Base-by-base conservation (phyloP, 2,888 invertebrate genomes). In the Perizoma affinitatum region DNA sequence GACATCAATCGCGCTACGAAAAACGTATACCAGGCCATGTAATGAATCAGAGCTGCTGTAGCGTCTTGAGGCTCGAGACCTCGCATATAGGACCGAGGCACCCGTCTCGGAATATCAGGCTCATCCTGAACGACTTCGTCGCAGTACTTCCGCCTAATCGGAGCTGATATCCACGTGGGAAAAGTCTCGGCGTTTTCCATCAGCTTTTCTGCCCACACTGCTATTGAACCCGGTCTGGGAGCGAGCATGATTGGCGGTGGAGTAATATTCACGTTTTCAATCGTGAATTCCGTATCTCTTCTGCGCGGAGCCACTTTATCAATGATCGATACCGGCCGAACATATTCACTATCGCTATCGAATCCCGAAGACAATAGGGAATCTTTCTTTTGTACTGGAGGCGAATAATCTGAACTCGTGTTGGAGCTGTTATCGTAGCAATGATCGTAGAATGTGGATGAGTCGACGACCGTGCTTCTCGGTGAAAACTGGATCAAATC, bases 11-110 rank as follows among this genome's bases (percentile, higher is more conserved):
- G 93, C 44, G 95, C 94, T n/a, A 95, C 78, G 50, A 96, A 94
- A 77, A 96, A 96, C 46, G 94, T 88, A 66, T 96, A 95, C 97
- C 97, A 97, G 79, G 96, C 96, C n/a, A 95, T 82, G 76, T 95
- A 96, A 35, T 95, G 93, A 4, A 96, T 88, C 5, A 95, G 79
- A 69, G 94, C 94, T 8, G 95, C 96, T 0, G 95, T 93, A 1
- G 95, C 93, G 73, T 96, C 96, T 71, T 96, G 96, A 66, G 96
- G 96, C 66, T 96, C 95, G 6, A 96, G 90, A 6, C 96, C 96
- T 69, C 95, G 90, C 69, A 93, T 90, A 53, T 88, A 95, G 42
- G 85, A 90, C 50, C 90, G 89, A 33, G 91, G 93, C 43, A 89
- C 80, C 51, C 87, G 75, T 7, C 80, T 75, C 0, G 91, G 88